phyloP scores from a whole-genome alignment of 2,113 vertebrate genomes.

The Phalacrocorax aristotelis region DNA sequence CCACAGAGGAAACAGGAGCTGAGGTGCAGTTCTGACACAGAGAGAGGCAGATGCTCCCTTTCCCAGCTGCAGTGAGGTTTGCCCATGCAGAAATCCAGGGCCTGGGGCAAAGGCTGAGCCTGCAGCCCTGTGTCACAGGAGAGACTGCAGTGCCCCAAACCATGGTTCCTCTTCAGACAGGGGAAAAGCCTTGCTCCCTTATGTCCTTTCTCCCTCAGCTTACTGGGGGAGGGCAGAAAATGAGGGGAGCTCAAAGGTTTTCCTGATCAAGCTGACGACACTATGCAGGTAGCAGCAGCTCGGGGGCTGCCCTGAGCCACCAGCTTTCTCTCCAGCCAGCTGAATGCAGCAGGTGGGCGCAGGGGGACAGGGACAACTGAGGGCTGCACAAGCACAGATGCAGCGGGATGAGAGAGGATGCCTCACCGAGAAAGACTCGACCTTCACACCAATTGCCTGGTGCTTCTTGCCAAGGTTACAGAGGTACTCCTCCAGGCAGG shows the following conservation, averaged over 20 bases:
- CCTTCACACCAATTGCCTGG: constrained; percentile 86
- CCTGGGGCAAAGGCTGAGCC: not conserved
- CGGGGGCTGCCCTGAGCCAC: not conserved
- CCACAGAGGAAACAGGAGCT: not conserved
- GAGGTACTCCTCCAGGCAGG: constrained; percentile 88
- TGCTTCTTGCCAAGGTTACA: constrained; percentile 89
- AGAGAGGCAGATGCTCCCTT: not conserved
- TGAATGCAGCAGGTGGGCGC: not conserved
- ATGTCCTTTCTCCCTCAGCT: not conserved
- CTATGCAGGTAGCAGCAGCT: not conserved
- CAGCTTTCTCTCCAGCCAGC: not conserved
- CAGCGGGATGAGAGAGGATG: not conserved
- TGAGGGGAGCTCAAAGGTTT: not conserved
- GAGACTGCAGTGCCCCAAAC: not conserved
- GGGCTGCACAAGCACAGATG: not conserved
- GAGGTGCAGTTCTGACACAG: not conserved
- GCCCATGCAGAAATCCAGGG: not conserved
- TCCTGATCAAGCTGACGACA: rapidly evolving
- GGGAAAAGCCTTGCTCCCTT: not conserved
- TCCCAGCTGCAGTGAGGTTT: not conserved
- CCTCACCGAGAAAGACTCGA: constrained; percentile 88
- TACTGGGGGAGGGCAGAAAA: not conserved
- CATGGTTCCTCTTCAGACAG: not conserved
- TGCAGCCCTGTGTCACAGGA: not conserved
- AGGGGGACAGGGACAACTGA: not conserved